A percentile compares a stretch with the other conserved stretches of the same genome.
Conservation (phyloP, 2,113 vertebrate species). For the Dasyprocta punctata region DNA sequence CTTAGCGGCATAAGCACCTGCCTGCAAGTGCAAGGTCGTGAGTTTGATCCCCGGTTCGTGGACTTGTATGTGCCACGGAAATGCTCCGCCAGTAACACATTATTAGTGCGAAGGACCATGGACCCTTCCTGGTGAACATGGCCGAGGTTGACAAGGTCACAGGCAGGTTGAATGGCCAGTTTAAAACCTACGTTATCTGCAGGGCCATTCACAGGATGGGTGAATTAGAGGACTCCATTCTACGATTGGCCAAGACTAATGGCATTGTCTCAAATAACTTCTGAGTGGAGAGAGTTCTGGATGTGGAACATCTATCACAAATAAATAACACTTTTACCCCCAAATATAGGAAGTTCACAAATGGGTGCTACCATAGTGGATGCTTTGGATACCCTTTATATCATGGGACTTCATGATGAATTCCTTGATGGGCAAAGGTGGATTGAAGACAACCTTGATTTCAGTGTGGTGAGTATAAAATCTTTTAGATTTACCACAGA, state of each 20-base stretch:
- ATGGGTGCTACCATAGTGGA: conserved; percentile 98
- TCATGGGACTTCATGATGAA: conserved; percentile 98
- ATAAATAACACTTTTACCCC: conserved; percentile 70
- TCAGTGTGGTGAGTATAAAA: conserved; percentile 92
- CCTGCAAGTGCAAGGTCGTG: no score
- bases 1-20: no score
- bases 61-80: conserved; percentile 97
- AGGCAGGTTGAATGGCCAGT: conserved; percentile 96
- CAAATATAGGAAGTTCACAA: conserved; percentile 93
- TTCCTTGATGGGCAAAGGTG: conserved; percentile 98
- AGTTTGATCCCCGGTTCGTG: no score
- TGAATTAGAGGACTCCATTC: conserved; percentile 96
- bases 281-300: not conserved
- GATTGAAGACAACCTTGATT: conserved; percentile 98
- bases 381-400: conserved; percentile 97
- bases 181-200: conserved; percentile 96
- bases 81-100: conserved; percentile 99
- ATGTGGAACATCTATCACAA: not conserved
- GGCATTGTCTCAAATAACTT: conserved; percentile 91
- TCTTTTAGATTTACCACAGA: conserved; percentile 16
- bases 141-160: conserved; percentile 97
- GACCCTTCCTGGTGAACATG: conserved; percentile 97
- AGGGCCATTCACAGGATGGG: conserved; percentile 97
- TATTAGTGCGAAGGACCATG: conserved; percentile 97
- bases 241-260: conserved; percentile 94